Evolutionary conservation across 2,888 invertebrate species (phyloP), one percentile per base, ranked within the genome.

Genomic region (Tromatobia lineatoria): DNA sequence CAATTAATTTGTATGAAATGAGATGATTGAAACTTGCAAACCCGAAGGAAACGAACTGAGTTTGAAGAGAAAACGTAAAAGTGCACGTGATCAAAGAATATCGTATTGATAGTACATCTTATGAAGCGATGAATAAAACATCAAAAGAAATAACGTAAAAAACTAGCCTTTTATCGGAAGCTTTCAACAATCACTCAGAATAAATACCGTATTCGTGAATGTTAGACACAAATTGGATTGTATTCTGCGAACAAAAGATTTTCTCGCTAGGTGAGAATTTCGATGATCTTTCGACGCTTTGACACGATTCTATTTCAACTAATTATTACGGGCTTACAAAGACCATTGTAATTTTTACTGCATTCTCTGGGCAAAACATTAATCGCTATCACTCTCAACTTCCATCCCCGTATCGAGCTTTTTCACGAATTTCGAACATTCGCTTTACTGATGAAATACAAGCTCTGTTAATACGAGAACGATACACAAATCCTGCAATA

Each of bases 261-360:
- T 47, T 15, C 34, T 52, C 34, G 47, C 18, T 20, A 13, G 6
- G 0, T 23, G 15, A 61, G 13, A 18, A 47, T 13, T 59, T 29
- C 61, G 47, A 20, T 29, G 15, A 47, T 20, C 64, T 47, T 29
- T 74, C 18, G 25, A 47, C 20, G 45, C 59, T 61, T 61, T 47
- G 47, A 61, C 78, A 42, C 20, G 45, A 50, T 70, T 70, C 23
- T 45, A 59, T 25, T 45, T 25, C 20, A 29, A 34, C 11, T 59
- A 57, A 67, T 78, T 59, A 23, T 42, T 70, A 59, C 34, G 38
- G 23, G 64, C 20, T n/a, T 78, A 34, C 47, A 59, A 52, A 70
- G 38, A 20, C 13, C 42, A 42, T 20, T 11, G 38, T 18, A 64
- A 50, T 57, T 69, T 77, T 18, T 18, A 11, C 67, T 57, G 25